Evolutionary conservation across 2,113 vertebrate genomes (phyloP).

Genomic region (Melanocharis versteri): DNA sequence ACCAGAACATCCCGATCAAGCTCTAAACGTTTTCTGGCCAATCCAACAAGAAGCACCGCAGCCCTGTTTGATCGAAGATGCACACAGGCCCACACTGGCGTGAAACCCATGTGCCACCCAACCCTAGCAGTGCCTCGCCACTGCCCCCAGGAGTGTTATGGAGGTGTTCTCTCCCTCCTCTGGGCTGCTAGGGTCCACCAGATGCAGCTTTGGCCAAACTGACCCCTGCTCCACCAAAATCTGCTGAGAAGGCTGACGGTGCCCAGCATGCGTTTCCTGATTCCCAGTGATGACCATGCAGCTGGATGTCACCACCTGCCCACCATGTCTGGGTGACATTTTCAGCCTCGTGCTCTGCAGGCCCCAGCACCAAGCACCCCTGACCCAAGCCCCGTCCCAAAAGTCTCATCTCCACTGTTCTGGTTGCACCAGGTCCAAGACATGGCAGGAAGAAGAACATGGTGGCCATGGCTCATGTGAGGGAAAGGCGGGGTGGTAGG

Average conservation of each 20-base stretch:
- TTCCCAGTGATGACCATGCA: accelerated
- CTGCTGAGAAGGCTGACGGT: accelerated
- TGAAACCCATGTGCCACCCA: accelerated
- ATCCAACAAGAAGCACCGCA: not conserved
- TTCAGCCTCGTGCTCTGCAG: not conserved
- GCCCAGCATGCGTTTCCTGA: accelerated
- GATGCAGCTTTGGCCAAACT: not conserved
- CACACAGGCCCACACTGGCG: accelerated
- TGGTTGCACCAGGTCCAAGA: not conserved
- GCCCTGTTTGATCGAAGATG: not conserved
- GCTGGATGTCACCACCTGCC: not conserved
- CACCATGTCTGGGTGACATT: accelerated
- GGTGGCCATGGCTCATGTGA: not conserved
- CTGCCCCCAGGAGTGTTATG: not conserved
- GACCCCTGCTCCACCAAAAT: not conserved
- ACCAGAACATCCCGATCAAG: not conserved
- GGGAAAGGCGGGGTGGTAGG: not conserved
- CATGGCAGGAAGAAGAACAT: not conserved
- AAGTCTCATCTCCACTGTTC: not conserved
- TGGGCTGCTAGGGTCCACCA: accelerated
- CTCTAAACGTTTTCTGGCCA: not conserved
- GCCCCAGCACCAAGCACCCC: not conserved
- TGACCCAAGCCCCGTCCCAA: not conserved
- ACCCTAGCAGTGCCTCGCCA: accelerated
- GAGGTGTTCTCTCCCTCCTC: not conserved